These are phyloP conservation scores for Cyanoliseus patagonus DNA, from an alignment of 2,113 vertebrate species.

Conservation along the genomic window DNA sequence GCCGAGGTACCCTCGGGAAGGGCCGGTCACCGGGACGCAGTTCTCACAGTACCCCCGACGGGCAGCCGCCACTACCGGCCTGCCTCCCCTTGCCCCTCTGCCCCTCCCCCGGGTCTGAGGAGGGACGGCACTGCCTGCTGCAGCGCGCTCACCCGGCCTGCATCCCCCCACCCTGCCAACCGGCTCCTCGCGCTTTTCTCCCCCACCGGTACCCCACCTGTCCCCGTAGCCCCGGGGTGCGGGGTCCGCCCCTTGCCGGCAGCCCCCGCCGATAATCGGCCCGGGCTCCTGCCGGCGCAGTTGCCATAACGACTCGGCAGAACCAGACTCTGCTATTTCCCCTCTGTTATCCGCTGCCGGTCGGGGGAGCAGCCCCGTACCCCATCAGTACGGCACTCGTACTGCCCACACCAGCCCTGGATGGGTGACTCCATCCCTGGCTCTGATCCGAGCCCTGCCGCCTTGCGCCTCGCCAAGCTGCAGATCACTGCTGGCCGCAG, in stretches of 20 bases:
- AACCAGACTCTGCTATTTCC: not conserved
- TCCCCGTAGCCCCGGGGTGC: not conserved
- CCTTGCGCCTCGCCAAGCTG: not conserved
- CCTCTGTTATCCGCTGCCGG: not conserved
- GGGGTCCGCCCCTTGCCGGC: not conserved
- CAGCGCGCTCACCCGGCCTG: not conserved
- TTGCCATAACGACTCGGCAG: conserved; percentile 45
- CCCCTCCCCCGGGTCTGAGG: not conserved
- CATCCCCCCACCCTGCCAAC: not conserved
- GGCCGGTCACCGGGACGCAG: not conserved
- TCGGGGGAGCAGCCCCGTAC: not conserved
- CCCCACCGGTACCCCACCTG: not conserved
- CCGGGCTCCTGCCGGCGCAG: not conserved
- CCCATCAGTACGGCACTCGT: too few relatives aligned
- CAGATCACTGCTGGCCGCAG: not conserved
- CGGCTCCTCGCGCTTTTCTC: not conserved
- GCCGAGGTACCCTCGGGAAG: not conserved
- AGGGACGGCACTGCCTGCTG: not conserved
- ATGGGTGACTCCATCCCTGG: not conserved
- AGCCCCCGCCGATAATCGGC: not conserved
- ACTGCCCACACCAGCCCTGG: not conserved
- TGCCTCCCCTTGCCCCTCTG: not conserved
- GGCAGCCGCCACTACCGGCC: not conserved
- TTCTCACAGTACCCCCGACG: not conserved
- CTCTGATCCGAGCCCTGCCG: not conserved